A percentile compares a stretch with the other conserved stretches of the same genome.
Evolutionary conservation across 2,113 vertebrate species (phyloP).

Genomic region (Cebidichthys violaceus): DNA sequence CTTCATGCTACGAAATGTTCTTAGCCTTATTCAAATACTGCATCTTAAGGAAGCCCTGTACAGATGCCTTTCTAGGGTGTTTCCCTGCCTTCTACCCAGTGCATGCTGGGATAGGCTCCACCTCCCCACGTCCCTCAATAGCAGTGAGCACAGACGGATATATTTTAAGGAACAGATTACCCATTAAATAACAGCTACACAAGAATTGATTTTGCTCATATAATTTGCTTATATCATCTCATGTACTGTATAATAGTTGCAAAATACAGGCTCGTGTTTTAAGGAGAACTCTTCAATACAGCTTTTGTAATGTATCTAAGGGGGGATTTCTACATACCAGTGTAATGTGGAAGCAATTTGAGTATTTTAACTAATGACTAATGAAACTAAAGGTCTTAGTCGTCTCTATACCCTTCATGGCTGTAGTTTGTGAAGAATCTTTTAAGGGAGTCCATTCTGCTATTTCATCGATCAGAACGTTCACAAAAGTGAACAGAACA

Average conservation of each 20-base stretch:
- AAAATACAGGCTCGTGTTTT: neutral
- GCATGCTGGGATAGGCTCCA: constrained; percentile 38
- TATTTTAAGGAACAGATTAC: neutral
- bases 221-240: neutral
- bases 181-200: neutral
- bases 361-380: neutral
- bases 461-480: neutral
- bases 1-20: neutral
- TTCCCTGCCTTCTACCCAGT: neutral
- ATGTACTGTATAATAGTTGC: neutral
- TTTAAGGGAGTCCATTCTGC: neutral
- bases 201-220: neutral
- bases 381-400: neutral
- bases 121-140: neutral
- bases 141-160: neutral
- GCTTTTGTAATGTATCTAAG: neutral
- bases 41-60: neutral
- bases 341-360: neutral
- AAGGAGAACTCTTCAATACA: neutral
- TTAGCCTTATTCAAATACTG: constrained; percentile 19
- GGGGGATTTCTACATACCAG: neutral
- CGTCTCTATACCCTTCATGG: neutral
- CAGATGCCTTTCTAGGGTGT: neutral
- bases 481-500: neutral
- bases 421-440: neutral